Evolutionary conservation across 2,888 invertebrate species (phyloP).

Genomic region (Trachelus stipa): DNA sequence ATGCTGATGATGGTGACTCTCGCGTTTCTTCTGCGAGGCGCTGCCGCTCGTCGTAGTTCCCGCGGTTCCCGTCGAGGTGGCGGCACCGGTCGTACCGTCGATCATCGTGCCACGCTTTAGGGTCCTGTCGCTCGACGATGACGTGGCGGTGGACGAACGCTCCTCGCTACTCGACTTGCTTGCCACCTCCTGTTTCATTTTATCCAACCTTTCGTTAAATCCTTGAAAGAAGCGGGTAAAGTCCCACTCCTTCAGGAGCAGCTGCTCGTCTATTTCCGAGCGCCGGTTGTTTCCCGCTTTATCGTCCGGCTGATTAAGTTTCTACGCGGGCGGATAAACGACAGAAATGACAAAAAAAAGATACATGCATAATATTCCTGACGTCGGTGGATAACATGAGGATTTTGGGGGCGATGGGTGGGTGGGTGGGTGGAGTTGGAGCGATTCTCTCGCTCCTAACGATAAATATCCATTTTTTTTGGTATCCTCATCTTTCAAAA

Average conservation of each 20-base stretch:
- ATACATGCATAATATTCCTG: slow-evolving; percentile 22
- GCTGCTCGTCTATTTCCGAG: slow-evolving; percentile 80
- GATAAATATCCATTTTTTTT: not conserved
- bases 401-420: not conserved
- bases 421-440: not conserved
- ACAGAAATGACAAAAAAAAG: slow-evolving; percentile 30
- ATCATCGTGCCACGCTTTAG: slow-evolving; percentile 35
- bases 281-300: slow-evolving; percentile 58
- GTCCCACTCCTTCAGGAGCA: slow-evolving; percentile 87
- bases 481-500: not conserved
- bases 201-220: slow-evolving; percentile 64
- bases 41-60: not conserved
- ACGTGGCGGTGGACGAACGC: slow-evolving; percentile 38
- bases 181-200: slow-evolving; percentile 66
- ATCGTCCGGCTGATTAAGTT: slow-evolving; percentile 61
- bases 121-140: slow-evolving; percentile 47
- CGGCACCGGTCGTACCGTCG: not conserved
- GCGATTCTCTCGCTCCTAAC: not conserved
- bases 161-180: slow-evolving; percentile 48
- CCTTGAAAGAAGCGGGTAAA: slow-evolving; percentile 84
- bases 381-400: not conserved
- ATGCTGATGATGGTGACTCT: slow-evolving; percentile 41
- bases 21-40: slow-evolving; percentile 44
- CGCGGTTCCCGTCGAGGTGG: not conserved
- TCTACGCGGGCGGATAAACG: slow-evolving; percentile 46